These are phyloP conservation scores for Drosophila kuntzei DNA, from an alignment of 2,888 invertebrate species.

Conservation along the genomic window DNA sequence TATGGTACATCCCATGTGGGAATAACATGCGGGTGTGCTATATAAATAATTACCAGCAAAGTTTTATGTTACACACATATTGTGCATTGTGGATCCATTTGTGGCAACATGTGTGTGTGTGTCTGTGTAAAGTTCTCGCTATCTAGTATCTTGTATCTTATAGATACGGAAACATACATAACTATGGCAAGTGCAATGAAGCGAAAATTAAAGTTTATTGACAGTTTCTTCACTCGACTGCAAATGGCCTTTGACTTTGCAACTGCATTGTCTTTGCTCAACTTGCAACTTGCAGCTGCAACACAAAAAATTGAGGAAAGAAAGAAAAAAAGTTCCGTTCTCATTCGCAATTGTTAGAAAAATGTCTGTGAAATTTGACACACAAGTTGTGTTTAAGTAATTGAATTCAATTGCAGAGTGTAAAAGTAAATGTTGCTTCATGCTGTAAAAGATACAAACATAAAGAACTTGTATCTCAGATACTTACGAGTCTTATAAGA, in stretches of 20 bases:
- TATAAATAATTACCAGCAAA: constrained; percentile 78
- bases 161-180: constrained; percentile 25
- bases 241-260: constrained; percentile 64
- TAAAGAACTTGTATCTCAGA: not conserved
- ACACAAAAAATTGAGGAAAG: not conserved
- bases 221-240: constrained; percentile 64
- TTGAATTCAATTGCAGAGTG: constrained; percentile 65
- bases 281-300: not conserved
- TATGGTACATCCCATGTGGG: constrained; percentile 72
- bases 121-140: not conserved
- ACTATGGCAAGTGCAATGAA: constrained; percentile 69
- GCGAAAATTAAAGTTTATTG: constrained; percentile 72
- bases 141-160: constrained; percentile 18
- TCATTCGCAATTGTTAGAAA: not conserved
- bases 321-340: not conserved
- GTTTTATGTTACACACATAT: constrained; percentile 68
- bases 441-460: constrained; percentile 10
- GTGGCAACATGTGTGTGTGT: constrained; percentile 12
- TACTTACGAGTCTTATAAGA: not conserved
- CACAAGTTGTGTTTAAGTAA: constrained; percentile 60
- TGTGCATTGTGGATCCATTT: constrained; percentile 45
- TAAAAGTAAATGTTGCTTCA: constrained; percentile 10
- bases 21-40: constrained; percentile 70
- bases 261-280: constrained; percentile 51
- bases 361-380: constrained; percentile 49